Conservation (phyloP, 2,888 invertebrate species). For the Cosmopolites sordidus region DNA sequence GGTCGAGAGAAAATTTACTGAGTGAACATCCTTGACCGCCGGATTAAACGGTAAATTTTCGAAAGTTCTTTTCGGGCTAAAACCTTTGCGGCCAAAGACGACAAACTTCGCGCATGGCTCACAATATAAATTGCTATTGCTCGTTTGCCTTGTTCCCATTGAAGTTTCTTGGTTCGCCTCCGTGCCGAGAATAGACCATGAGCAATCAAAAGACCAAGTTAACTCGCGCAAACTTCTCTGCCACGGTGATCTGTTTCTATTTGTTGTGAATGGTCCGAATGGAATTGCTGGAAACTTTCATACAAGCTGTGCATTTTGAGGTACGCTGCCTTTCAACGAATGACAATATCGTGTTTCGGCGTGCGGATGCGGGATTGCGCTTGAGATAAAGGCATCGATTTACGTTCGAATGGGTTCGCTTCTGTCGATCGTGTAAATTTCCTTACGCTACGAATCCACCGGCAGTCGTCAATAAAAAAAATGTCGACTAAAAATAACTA, state of each 20-base stretch:
- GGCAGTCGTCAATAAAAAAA: no score
- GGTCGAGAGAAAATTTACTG: no score
- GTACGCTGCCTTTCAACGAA: background rate
- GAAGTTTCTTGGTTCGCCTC: conserved; percentile 25
- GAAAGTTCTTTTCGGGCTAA: conserved; percentile 6
- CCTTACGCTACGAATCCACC: no score
- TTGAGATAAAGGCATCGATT: no score
- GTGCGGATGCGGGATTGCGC: background rate
- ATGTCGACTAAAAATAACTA: no score
- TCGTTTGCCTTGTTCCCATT: conserved; percentile 21
- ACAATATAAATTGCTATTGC: conserved; percentile 23
- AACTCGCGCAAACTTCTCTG: conserved; percentile 21
- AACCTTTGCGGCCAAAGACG: conserved; percentile 16
- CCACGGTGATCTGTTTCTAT: conserved; percentile 22
- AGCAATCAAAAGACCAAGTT: conserved; percentile 25
- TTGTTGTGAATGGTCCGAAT: conserved; percentile 18
- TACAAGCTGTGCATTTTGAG: conserved; percentile 8
- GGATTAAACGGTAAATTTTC: conserved; percentile 2
- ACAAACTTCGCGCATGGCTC: conserved; percentile 14
- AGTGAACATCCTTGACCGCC: no score
- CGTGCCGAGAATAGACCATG: conserved; percentile 24
- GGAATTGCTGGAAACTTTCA: conserved; percentile 18
- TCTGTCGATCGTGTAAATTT: no score
- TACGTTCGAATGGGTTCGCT: no score
- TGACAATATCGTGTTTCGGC: conserved; percentile 7